Base-by-base conservation (phyloP, 2,888 invertebrate genomes). In the Zygothrica quintamaculata region DNA sequence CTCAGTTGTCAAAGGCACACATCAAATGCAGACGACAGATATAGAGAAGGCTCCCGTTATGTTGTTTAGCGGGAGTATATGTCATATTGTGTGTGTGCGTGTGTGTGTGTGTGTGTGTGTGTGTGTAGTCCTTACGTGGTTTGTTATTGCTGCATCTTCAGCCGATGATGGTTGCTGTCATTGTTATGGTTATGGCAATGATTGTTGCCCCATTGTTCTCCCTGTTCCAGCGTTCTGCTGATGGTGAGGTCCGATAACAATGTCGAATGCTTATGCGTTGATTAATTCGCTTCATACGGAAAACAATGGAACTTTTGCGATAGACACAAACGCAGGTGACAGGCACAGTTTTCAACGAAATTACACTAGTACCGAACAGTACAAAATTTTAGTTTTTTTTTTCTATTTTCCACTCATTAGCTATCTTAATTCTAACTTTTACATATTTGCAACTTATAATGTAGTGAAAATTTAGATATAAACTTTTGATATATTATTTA, bases 1-100 rank as follows among this genome's bases (percentile, higher is more conserved):
- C 88, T 89, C 88, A 88, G 81, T 88, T 90, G 90, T 90, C 90
- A 90, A 88, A 90, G 87, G 82, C 79, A 77, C 87, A 85, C 89
- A 89, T 90, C 90, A 90, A 86, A 87, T 84, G 71, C 87, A 89
- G 89, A 77, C 88, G 82, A 74, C 75, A 73, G 69, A 78, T 74
- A 87, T 75, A 77, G 70, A 57, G 82, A 69, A 77, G 76, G 48
- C 64, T 42, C 57, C 51, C 34, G 18, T 55, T 60, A 74, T 74
- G 67, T 74, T 76, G 76, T 74, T 71, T 76, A 64, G 73, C 55
- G 34, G 16, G 43, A 48, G 51, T 40, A 18, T 31, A 12, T 46
- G 7, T 44, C 7, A 31, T 12, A 29, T 18, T 39, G 31, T 43
- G 13, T 43, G 31, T 42, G 47, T 51, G 31, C 25, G 36, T 33